A percentile compares a stretch with the other conserved stretches of the same genome.
phyloP scores from a whole-genome alignment of 2,888 invertebrate genomes.

The Caenorhabditis wallacei region DNA sequence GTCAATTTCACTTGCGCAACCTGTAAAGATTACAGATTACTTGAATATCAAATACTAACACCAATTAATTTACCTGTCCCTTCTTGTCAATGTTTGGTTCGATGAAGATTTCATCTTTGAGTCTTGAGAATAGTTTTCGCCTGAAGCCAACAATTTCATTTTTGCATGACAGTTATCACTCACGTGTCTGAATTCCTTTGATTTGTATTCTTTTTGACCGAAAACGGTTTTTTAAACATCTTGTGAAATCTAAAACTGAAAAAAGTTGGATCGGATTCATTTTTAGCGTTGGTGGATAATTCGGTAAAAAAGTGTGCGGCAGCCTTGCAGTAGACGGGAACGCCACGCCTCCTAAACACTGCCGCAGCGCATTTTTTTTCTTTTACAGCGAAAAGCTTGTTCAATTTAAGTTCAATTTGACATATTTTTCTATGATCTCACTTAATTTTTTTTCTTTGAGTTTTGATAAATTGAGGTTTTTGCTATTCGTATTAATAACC shows the following conservation, averaged over 20 bases:
- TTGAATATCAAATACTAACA: neutral
- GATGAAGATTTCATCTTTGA: slow-evolving; percentile 52
- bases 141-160: slow-evolving; percentile 31
- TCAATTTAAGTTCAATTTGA: neutral
- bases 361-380: slow-evolving; percentile 40
- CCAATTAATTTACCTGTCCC: slow-evolving; percentile 32
- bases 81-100: slow-evolving; percentile 59
- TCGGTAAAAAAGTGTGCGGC: slow-evolving; percentile 33
- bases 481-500: no score
- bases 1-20: slow-evolving; percentile 71
- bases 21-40: no score
- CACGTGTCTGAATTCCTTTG: slow-evolving; percentile 79
- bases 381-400: slow-evolving; percentile 8
- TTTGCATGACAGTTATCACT: slow-evolving; percentile 19
- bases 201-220: slow-evolving; percentile 78
- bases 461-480: no score
- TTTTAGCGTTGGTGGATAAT: neutral
- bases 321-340: slow-evolving; percentile 25
- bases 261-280: neutral
- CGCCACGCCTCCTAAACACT: slow-evolving; percentile 35
- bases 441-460: neutral
- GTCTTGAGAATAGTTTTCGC: slow-evolving; percentile 60
- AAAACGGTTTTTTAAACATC: slow-evolving; percentile 80
- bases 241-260: neutral
- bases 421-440: no score